Evolutionary conservation across 2,113 vertebrate species (phyloP).

Genomic region (Aspidoscelis tigris): DNA sequence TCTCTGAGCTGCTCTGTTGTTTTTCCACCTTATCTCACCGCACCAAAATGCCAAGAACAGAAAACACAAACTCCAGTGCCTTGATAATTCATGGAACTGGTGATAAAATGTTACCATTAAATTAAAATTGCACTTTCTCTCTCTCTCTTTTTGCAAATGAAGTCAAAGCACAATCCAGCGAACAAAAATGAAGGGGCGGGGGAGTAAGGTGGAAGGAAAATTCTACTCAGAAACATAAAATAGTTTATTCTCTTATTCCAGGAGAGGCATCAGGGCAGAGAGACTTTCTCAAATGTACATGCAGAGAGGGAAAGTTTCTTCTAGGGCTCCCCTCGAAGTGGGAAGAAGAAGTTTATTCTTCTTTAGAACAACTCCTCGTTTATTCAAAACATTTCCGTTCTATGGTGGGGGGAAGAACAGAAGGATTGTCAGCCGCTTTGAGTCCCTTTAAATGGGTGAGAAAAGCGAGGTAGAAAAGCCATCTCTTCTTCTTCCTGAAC

Average conservation of each 20-base stretch:
- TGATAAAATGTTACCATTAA: conserved; percentile 84
- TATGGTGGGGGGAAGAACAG: too few species aligned
- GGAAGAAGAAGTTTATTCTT: neutral
- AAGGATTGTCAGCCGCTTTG: too few species aligned
- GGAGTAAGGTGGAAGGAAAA: too few species aligned
- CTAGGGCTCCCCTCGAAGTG: too few species aligned
- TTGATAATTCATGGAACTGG: conserved; percentile 84
- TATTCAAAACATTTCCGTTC: too few species aligned
- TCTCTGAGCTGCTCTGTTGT: conserved; percentile 93
- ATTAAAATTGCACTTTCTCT: conserved; percentile 77
- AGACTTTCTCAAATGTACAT: neutral
- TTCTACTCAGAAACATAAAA: neutral
- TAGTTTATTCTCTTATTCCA: neutral
- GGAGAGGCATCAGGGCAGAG: too few species aligned
- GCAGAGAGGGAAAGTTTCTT: neutral
- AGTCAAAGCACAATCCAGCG: conserved; percentile 45
- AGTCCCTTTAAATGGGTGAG: too few species aligned
- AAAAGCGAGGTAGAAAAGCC: too few species aligned
- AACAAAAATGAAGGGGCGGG: neutral
- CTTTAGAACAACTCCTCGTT: neutral
- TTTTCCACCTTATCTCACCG: conserved; percentile 92
- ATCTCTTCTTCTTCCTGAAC: too few species aligned
- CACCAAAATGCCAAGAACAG: conserved; percentile 98
- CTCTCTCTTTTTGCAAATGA: conserved; percentile 52
- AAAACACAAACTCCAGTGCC: conserved; percentile 74